Evolutionary conservation across 2,113 vertebrate species (phyloP), one percentile per base, ranked within the genome.

Genomic region (Aegotheles bennettii): DNA sequence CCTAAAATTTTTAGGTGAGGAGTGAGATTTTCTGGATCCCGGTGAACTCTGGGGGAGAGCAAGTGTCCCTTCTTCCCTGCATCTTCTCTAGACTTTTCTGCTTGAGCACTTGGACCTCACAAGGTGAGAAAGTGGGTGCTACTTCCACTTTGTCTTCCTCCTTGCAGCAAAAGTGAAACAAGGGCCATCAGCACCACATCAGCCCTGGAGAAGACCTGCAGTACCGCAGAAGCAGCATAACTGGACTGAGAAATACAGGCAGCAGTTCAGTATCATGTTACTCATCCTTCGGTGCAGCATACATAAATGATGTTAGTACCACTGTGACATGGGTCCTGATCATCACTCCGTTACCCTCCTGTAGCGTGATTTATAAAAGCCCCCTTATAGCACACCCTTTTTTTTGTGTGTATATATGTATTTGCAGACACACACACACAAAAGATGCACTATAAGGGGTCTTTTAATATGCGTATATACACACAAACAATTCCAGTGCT

Each of bases 181-280:
- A 56, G 23, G 36, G 10, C 47, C 13, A 17, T 57, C 16, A 29
- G 47, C 60, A 35, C 57, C 31, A 11, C 12, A 2, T 40, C n/a
- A 68, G 25, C 23, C 21, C 19, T 74, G 59, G 38, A 74, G 38
- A 45, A 63, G 36, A 36, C 36, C n/a, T 47, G 15, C 1, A 0
- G 3, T 73, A 50, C 21, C 42, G 42, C 19, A 89, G 48, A 6
- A 61, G 45, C 36, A 29, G 36, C 11, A 5, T 19, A 56, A 36
- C 24, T 42, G 53, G 10, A 29, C 57, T 86, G 47, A 86, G 29
- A 80, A 80, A 43, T 40, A 43, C 0, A 4, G 15, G 33, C 0
- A 0, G 35, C 45, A n/a, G 15, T 71, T 77, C 6, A 26, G 13
- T 57, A 13, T 9, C 0, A 0, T 24, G 42, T 42, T 61, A 45